Evolutionary conservation across 2,888 invertebrate genomes (phyloP), one percentile per base, ranked within the genome.

Genomic region (Troilus luridus): DNA sequence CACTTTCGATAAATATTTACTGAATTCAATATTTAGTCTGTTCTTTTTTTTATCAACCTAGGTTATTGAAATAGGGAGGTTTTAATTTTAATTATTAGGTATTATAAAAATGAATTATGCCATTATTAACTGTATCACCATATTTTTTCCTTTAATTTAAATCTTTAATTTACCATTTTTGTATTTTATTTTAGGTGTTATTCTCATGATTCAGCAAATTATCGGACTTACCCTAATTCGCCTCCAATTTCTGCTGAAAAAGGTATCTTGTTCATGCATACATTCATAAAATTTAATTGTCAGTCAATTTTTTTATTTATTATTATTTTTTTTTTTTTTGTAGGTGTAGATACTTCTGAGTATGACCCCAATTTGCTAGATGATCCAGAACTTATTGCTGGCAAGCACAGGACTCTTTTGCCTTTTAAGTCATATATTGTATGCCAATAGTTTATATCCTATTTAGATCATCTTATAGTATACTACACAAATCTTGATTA

Each of bases 281-380:
- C 24, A 27, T 88, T 60, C 24, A 77, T 77, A 41, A 17, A 77
- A 19, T 77, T 19, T 77, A 27, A 17, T 19, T 41, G 41, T 41
- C 41, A 41, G 41, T 41, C 41, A 41, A 41, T 41, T 41, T 41
- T 41, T 41, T 41, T 41, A 41, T 41, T 41, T 41, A 5, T 41
- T 41, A 41, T 41, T 41, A 41, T 41, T 41, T 41, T 41, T 41
- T 41, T 3, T 41, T 41, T 41, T 41, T 85, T 62, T 91, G 17
- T 77, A 92, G 91, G 67, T 64, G 72, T 77, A 27, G 91, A 92
- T 41, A 90, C 81, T 19, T 91, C 89, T 24, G 91, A 91, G 21
- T 99, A 99, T 94, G 97, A 97, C 93, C 98, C 98, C 0, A 97
- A 97, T 94, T 95, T 98, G 91, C 95, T 99, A 92, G 99, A 99